phyloP scores from a whole-genome alignment of 2,797 vertebrate species.

The Dendrocincla fuliginosa region DNA sequence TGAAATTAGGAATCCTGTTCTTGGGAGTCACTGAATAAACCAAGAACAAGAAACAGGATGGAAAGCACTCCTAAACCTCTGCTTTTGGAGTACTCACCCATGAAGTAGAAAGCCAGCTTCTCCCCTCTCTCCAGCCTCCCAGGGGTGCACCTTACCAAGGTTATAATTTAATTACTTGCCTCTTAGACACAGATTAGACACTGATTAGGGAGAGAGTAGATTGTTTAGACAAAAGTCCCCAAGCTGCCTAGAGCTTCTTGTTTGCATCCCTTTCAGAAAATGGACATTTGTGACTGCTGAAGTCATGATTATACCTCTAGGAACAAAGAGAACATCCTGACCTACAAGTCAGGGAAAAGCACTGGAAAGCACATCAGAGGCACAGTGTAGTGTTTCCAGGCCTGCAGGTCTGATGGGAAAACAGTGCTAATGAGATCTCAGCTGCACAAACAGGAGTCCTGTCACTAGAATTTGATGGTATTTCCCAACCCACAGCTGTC shows the following conservation, averaged over 20 bases:
- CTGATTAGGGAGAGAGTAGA: constrained; percentile 3
- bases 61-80: neutral
- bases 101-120: neutral
- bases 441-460: neutral
- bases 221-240: neutral
- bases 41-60: neutral
- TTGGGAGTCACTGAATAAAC: neutral
- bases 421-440: neutral
- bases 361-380: neutral
- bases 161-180: constrained; percentile 20
- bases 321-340: neutral
- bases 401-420: neutral
- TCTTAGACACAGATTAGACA: constrained; percentile 9
- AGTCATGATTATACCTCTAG: neutral
- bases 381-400: neutral
- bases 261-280: neutral
- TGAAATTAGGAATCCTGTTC: neutral
- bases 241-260: neutral
- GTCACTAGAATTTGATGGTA: neutral
- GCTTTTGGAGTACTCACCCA: neutral
- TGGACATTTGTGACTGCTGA: neutral
- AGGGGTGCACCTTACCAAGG: neutral
- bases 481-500: neutral
- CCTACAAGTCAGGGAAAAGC: neutral
- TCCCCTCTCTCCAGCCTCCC: neutral